Conservation (phyloP, 64 coral and sea anemone species). For the Actinia equina region DNA sequence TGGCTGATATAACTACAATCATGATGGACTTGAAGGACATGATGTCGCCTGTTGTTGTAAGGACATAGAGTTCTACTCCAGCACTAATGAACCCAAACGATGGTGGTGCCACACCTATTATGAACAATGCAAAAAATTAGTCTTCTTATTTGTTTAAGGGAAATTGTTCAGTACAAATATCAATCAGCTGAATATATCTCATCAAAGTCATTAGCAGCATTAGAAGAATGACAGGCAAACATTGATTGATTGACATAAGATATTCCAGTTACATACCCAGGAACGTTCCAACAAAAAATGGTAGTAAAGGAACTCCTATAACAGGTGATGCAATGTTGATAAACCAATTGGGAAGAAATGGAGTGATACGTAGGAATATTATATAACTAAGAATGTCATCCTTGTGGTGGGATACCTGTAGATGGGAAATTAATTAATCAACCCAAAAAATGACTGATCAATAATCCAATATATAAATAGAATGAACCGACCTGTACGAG, state of each 20-base stretch:
- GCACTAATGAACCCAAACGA: conserved; percentile 98
- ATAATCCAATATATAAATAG: too few relatives aligned
- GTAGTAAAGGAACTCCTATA: conserved; percentile 84
- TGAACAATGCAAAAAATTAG: not conserved
- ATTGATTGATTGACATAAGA: not conserved
- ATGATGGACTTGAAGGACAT: conserved; percentile 89
- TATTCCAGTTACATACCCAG: conserved; percentile 35
- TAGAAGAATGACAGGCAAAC: too few relatives aligned
- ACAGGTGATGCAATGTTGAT: conserved; percentile 96
- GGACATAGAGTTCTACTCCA: conserved; percentile 86
- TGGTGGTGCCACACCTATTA: conserved; percentile 87
- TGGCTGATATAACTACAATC: conserved; percentile 76
- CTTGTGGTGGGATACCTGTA: conserved; percentile 84
- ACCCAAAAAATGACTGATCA: too few relatives aligned
- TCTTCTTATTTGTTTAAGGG: not conserved
- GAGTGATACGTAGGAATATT: conserved; percentile 92
- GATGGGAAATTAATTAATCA: not conserved
- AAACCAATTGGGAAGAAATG: conserved; percentile 98
- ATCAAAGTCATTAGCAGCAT: too few relatives aligned
- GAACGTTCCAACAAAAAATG: conserved; percentile 91
- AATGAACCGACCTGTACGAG: too few relatives aligned
- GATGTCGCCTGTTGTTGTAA: conserved; percentile 91
- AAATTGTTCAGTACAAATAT: too few relatives aligned
- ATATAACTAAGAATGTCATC: conserved; percentile 95
- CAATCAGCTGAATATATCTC: not conserved